Base-by-base conservation (phyloP, 1,140 invertebrate species). In the Euwallacea fornicatus region DNA sequence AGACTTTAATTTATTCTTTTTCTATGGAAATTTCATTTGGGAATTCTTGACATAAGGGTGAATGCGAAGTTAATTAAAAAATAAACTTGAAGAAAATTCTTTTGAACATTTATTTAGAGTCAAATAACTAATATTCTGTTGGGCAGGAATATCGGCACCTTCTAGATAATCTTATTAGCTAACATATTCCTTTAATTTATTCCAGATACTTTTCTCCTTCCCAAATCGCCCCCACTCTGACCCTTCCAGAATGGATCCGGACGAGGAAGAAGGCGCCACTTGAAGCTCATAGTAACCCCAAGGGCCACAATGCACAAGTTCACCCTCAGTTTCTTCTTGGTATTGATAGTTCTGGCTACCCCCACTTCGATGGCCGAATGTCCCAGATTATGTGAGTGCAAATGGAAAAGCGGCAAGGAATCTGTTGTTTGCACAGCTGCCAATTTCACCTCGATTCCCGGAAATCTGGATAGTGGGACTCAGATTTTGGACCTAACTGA, bases 331-430 rank as follows among this genome's bases (percentile, higher is more conserved):
- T 63, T 50, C 50, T 76, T 56, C 71, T 55, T 76, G 42, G 13
- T 81, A 9, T 50, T 80, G 8, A 47, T 78, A 16, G 66, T 74
- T 61, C 78, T 77, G 61, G 76, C 63, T 54, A 65, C 70, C 9
- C 76, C 77, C 63, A 74, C 72, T 43, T 42, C 77, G 15, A 82
- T 83, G 73, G 85, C 84, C 76, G 86, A 87, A 74, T 92, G 90
- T 79, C 90, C 90, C 41, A 84, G 84, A 58, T 84, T 88, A 72
- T 94, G 92, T 83, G 89, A 92, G 80, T 93, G 92, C 83, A 93
- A 92, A 81, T 94, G 93, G 93, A 91, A 91, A 79, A 89, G 88
- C 77, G 91, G 91, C 73, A 94, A 94, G 82, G 90, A 93, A 81
- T 91, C 90, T 42, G 92, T 90, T 53, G 85, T 91, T 70, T 94